Evolutionary conservation across 2,113 vertebrate genomes (phyloP).

Genomic region (Nicator chloris): DNA sequence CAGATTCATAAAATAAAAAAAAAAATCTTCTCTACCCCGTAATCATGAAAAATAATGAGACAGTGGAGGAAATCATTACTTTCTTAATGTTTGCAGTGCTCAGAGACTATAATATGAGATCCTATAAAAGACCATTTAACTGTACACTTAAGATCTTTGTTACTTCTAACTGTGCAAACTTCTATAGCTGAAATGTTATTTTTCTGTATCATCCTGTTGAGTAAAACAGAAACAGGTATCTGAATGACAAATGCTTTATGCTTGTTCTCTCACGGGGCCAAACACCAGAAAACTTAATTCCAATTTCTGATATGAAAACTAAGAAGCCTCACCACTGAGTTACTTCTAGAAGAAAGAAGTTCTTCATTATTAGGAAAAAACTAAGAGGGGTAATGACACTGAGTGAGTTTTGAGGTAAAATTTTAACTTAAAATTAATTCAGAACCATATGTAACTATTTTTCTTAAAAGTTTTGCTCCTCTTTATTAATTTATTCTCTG

Average conservation of each 20-base stretch:
- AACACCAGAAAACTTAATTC: neutral
- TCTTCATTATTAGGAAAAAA: neutral
- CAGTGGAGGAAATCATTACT: neutral
- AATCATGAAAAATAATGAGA: neutral
- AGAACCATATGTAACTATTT: neutral
- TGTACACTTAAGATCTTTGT: neutral
- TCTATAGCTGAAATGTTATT: neutral
- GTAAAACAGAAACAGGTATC: neutral
- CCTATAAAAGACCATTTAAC: neutral
- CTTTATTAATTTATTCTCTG: neutral
- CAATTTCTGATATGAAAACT: neutral
- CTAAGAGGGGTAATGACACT: neutral
- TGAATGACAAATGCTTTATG: neutral
- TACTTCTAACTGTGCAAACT: neutral
- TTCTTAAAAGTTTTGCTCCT: neutral
- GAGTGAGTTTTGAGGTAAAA: neutral
- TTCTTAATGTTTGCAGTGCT: neutral
- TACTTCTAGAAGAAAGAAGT: neutral
- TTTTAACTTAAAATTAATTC: neutral
- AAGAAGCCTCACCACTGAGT: neutral
- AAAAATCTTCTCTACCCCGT: neutral
- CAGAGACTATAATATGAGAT: neutral
- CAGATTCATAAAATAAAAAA: neutral
- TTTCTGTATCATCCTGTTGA: neutral
- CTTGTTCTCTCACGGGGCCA: neutral